phyloP scores from a whole-genome alignment of 2,888 invertebrate species.

The Papilio demoleus region DNA sequence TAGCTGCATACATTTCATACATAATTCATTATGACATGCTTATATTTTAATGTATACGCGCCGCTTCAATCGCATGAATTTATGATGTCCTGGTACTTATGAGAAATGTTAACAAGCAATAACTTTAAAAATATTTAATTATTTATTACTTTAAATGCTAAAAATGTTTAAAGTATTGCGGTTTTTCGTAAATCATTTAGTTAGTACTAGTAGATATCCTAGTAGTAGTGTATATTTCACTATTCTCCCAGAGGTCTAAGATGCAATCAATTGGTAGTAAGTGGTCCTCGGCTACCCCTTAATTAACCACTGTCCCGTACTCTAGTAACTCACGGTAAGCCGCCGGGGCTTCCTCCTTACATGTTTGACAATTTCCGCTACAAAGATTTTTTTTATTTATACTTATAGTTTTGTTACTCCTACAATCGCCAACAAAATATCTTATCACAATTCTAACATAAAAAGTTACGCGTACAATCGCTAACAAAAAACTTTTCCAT shows the following conservation, averaged over 20 bases:
- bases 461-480: too few species aligned
- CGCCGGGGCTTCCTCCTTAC: neutral
- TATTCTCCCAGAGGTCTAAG: neutral
- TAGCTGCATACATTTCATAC: slow-evolving; percentile 33
- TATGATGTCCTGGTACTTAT: slow-evolving; percentile 10
- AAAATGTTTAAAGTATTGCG: neutral
- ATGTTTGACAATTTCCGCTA: slow-evolving; percentile 3
- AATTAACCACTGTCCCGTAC: neutral
- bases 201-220: neutral
- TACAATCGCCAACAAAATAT: too few species aligned
- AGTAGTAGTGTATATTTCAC: neutral
- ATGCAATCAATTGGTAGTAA: slow-evolving; percentile 12
- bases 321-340: neutral
- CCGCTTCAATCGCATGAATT: slow-evolving; percentile 14
- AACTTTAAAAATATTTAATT: too few species aligned
- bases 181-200: neutral
- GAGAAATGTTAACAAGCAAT: slow-evolving; percentile 3
- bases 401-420: neutral
- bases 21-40: slow-evolving; percentile 34
- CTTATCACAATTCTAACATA: too few species aligned
- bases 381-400: neutral
- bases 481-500: neutral
- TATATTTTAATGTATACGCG: slow-evolving; percentile 26
- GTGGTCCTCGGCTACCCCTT: slow-evolving; percentile 11
- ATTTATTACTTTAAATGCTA: too few species aligned